Evolutionary conservation across 1,140 invertebrate species (phyloP).

Genomic region (Dinoponera quadriceps): DNA sequence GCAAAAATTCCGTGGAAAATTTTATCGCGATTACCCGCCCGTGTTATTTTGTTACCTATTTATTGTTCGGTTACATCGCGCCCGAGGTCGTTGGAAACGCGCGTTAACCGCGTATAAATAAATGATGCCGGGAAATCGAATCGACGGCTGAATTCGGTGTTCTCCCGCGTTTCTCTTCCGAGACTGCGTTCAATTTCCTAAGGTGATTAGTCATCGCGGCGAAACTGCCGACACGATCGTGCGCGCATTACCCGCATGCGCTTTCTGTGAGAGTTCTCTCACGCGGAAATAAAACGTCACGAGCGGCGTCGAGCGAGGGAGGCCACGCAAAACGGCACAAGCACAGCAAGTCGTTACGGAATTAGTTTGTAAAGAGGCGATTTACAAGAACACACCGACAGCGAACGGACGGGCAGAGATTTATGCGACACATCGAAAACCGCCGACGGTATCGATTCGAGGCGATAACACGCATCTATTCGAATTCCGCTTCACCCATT

Average conservation of each 20-base stretch:
- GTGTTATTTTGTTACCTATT: slow-evolving; percentile 45
- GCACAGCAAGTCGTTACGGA: slow-evolving; percentile 22
- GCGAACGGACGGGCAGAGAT: slow-evolving; percentile 23
- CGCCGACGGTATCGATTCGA: slow-evolving; percentile 62
- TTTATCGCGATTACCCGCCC: slow-evolving; percentile 5
- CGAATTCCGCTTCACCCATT: slow-evolving; percentile 47
- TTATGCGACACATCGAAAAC: slow-evolving; percentile 58
- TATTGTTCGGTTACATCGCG: slow-evolving; percentile 33
- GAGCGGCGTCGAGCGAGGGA: not conserved
- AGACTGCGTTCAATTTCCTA: slow-evolving; percentile 54
- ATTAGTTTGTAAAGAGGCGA: slow-evolving; percentile 60
- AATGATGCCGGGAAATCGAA: slow-evolving; percentile 55
- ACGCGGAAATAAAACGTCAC: slow-evolving; percentile 56
- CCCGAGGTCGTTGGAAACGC: not conserved
- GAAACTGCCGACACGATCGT: slow-evolving; percentile 32
- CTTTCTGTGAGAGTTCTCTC: not conserved
- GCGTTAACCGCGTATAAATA: slow-evolving; percentile 49
- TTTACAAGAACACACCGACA: slow-evolving; percentile 51
- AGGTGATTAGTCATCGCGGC: slow-evolving; percentile 54
- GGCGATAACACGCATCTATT: slow-evolving; percentile 52
- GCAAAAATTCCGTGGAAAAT: not conserved
- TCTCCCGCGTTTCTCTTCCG: slow-evolving; percentile 41
- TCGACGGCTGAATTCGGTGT: slow-evolving; percentile 34
- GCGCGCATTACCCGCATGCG: not conserved
- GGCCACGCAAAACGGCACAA: no score